Evolutionary conservation across 2,797 vertebrate species (phyloP), one percentile per base, ranked within the genome.

Genomic region (Acipenser ruthenus): DNA sequence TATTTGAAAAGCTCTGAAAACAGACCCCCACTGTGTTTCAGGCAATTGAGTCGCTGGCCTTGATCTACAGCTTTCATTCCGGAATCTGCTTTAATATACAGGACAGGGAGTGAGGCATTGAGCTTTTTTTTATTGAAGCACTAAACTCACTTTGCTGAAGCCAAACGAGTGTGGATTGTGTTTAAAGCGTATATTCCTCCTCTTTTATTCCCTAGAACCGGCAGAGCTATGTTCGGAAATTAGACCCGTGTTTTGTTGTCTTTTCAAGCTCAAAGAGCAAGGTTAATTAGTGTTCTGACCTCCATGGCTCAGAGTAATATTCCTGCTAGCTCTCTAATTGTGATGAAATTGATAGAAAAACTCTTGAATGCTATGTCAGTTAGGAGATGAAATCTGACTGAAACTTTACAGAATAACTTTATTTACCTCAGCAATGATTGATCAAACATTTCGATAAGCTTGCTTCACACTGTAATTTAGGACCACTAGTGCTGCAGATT

Each of bases 231-330:
- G 60, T 62, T 62, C 10, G 8, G 60, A 62, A 23, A 37, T 23
- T 18, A 62, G 15, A 12, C 60, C 60, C 60, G 10, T 10, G 23
- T 62, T 62, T 37, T 62, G 47, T 62, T 74, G 71, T 75, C 77
- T 78, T 80, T 83, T 81, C 82, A 83, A 77, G 78, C 82, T 81
- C 79, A 79, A 74, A 75, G 82, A 85, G 82, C 79, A 80, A 85
- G 87, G 87, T 89, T 89, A 88, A 89, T 88, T 88, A 84, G 81
- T 88, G 87, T 87, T 77, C 74, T 85, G 87, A 88, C 86, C 87
- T 85, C 83, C 78, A 64, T 65, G 66, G 85, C 83, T 82, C 83
- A 82, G 83, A 86, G 81, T 83, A 84, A 84, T 80, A 78, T 79
- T 82, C 50, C 12, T 8, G 18, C 13, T 47, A 50, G 13, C 64